These are phyloP conservation scores for Lasioglossum baleicum DNA, from an alignment of 1,140 invertebrate species.

Conservation along the genomic window DNA sequence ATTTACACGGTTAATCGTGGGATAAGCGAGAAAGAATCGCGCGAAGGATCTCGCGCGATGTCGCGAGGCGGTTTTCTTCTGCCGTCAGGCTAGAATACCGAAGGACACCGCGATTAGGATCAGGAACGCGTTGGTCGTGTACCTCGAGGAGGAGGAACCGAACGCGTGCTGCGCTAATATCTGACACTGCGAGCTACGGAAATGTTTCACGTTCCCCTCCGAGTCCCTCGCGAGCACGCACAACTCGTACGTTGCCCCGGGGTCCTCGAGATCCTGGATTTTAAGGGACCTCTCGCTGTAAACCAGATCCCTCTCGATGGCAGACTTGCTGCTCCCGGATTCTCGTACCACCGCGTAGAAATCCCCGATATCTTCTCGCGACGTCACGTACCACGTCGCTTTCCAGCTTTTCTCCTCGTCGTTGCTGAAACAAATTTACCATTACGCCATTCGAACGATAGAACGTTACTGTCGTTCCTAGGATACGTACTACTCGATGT, in stretches of 20 bases:
- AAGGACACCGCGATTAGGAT: conserved; percentile 33
- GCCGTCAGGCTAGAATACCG: conserved; percentile 24
- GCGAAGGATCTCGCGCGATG: background rate
- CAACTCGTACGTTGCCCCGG: conserved; percentile 71
- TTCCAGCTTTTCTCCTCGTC: conserved; percentile 80
- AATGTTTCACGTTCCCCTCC: conserved; percentile 77
- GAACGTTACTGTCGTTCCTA: too few relatives aligned
- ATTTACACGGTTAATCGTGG: conserved; percentile 8
- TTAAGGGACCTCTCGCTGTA: conserved; percentile 76
- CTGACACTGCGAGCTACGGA: conserved; percentile 76
- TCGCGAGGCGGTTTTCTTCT: background rate
- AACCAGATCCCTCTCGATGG: conserved; percentile 75
- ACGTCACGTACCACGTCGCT: conserved; percentile 84
- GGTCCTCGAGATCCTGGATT: conserved; percentile 68
- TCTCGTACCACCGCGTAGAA: conserved; percentile 86
- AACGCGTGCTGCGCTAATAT: conserved; percentile 66
- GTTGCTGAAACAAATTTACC: conserved; percentile 74
- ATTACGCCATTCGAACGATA: too few relatives aligned
- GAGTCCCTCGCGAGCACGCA: conserved; percentile 78
- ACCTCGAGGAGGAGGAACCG: conserved; percentile 36
- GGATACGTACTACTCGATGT: conserved; percentile 84
- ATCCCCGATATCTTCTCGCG: conserved; percentile 87
- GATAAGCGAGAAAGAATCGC: conserved; percentile 4
- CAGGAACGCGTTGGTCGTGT: conserved; percentile 15
- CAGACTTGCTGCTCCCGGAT: conserved; percentile 69